These are phyloP conservation scores for Xylocampa areola DNA, from an alignment of 2,888 invertebrate species.

Conservation along the genomic window DNA sequence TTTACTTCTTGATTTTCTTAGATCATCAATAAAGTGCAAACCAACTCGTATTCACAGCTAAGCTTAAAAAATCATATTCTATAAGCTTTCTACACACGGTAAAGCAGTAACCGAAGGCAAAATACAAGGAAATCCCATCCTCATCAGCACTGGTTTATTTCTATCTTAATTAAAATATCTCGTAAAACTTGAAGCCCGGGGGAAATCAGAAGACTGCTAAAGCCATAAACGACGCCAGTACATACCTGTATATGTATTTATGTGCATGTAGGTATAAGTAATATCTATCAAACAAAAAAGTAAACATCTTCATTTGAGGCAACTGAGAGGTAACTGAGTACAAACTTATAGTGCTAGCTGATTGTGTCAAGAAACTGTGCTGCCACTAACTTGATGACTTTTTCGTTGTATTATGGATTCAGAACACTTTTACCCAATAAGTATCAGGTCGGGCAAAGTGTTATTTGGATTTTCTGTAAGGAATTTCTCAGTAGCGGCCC, in stretches of 20 bases:
- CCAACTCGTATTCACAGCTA: background rate
- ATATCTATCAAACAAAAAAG: background rate
- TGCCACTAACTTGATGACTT: too few species aligned
- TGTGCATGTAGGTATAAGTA: background rate
- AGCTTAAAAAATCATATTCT: constrained; percentile 5
- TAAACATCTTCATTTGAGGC: too few species aligned
- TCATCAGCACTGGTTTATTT: constrained; percentile 16
- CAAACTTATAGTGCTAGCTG: background rate
- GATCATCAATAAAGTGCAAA: constrained; percentile 1
- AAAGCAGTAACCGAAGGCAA: constrained; percentile 3
- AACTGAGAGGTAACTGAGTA: background rate
- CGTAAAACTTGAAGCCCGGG: constrained; percentile 25
- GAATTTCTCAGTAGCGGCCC: too few species aligned
- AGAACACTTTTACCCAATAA: too few species aligned
- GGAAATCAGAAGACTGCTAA: constrained; percentile 37
- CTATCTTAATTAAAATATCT: constrained; percentile 38
- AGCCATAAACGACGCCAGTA: constrained; percentile 13
- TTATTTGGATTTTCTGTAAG: too few species aligned
- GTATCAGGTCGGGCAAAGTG: too few species aligned
- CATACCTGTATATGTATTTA: background rate
- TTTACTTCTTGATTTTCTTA: background rate
- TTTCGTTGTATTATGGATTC: too few species aligned
- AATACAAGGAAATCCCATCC: constrained; percentile 9
- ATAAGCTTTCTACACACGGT: background rate
- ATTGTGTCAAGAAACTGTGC: background rate